Evolutionary conservation across 2,113 vertebrate genomes (phyloP).

Genomic region (Aegithalos caudatus): DNA sequence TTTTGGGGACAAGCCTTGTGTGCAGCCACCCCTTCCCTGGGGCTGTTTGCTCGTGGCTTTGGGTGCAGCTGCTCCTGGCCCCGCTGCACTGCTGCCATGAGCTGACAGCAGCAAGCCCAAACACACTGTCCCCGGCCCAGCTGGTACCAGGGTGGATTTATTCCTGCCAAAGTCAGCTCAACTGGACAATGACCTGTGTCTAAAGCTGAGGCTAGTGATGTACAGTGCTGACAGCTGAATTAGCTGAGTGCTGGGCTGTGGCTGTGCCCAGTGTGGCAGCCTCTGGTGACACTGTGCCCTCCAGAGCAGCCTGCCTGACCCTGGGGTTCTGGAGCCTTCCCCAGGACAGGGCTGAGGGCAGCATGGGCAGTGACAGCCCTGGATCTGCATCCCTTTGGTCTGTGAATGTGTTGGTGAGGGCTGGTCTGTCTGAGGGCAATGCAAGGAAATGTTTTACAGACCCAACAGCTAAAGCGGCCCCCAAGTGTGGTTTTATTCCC

Average conservation of each 20-base stretch:
- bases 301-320: rapidly evolving
- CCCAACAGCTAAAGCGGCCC: too few species aligned
- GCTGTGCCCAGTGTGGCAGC: not conserved
- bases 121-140: not conserved
- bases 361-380: not conserved
- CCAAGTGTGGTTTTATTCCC: not conserved
- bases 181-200: rapidly evolving
- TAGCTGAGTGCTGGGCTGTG: not conserved
- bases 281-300: rapidly evolving
- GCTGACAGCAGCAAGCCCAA: not conserved
- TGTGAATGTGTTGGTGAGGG: not conserved
- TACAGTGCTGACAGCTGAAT: not conserved
- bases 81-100: rapidly evolving
- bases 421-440: not conserved
- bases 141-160: not conserved
- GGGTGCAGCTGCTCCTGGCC: not conserved
- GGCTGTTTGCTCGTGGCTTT: rapidly evolving
- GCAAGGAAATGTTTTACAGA: not conserved
- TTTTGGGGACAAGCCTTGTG: not conserved
- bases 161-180: not conserved
- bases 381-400: not conserved
- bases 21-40: not conserved
- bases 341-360: not conserved
- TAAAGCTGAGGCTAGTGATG: not conserved
- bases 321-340: not conserved